These are phyloP conservation scores for Epizoanthus rinbou DNA, from an alignment of 92 coral and sea anemone species.

Conservation along the genomic window DNA sequence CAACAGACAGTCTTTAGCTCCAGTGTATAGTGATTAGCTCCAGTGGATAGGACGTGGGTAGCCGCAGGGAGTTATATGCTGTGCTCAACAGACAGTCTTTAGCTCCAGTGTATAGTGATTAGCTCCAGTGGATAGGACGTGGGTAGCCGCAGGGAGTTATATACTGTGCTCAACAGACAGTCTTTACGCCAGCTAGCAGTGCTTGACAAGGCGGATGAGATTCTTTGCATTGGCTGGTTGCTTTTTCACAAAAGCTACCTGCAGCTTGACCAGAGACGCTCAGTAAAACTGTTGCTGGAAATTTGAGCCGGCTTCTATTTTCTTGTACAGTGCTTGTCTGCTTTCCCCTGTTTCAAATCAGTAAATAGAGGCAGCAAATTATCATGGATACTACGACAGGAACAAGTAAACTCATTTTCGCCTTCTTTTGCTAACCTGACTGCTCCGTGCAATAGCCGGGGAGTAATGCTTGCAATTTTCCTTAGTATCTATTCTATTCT, in stretches of 20 bases:
- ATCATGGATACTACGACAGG: no score
- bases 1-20: no score
- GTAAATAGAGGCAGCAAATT: no score
- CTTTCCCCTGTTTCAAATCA: no score
- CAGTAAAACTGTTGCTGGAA: slow-evolving; percentile 26
- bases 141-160: slow-evolving; percentile 20
- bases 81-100: slow-evolving; percentile 14
- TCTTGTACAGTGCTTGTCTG: no score
- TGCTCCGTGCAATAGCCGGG: no score
- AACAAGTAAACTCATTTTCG: no score
- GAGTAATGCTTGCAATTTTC: no score
- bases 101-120: slow-evolving; percentile 50
- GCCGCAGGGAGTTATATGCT: neutral
- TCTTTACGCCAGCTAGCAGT: slow-evolving; percentile 52
- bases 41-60: slow-evolving; percentile 61
- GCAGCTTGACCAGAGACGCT: slow-evolving; percentile 51
- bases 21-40: slow-evolving; percentile 58
- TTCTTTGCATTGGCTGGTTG: slow-evolving; percentile 65
- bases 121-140: slow-evolving; percentile 62
- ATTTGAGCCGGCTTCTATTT: no score
- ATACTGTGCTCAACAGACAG: neutral
- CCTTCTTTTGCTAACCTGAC: no score
- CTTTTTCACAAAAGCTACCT: slow-evolving; percentile 45
- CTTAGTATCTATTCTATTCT: no score
- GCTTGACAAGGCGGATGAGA: slow-evolving; percentile 64